These are phyloP conservation scores for Dysmachus trigonus DNA, from an alignment of 2,888 invertebrate species.

Conservation along the genomic window DNA sequence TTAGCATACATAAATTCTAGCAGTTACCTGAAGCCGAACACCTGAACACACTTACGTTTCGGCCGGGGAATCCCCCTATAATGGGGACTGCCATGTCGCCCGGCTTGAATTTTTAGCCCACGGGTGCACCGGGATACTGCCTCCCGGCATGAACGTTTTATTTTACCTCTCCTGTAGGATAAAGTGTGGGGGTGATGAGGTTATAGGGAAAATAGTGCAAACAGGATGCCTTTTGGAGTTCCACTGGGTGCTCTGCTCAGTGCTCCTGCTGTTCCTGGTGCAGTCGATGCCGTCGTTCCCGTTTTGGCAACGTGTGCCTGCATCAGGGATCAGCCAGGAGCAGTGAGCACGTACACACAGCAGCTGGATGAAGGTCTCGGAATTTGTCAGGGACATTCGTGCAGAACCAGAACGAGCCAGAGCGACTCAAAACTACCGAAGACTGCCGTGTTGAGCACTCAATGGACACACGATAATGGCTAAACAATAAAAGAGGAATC, in stretches of 20 bases:
- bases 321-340: background rate
- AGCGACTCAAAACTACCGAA: background rate
- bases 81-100: background rate
- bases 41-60: background rate
- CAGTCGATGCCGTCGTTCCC: too few species aligned
- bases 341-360: background rate
- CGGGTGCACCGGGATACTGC: background rate
- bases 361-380: background rate
- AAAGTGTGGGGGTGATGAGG: background rate
- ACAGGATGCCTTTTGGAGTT: background rate
- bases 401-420: background rate
- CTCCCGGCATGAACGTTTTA: background rate
- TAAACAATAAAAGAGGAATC: conserved; percentile 43
- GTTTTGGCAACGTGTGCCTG: background rate
- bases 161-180: background rate
- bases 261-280: too few species aligned
- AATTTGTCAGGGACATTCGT: conserved; percentile 27
- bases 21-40: background rate
- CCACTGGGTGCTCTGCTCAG: background rate
- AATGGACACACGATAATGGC: conserved; percentile 38
- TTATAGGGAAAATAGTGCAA: background rate
- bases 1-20: background rate
- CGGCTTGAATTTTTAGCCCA: background rate
- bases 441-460: conserved; percentile 2
- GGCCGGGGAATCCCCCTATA: background rate